phyloP scores from a whole-genome alignment of 2,113 vertebrate genomes.

The Clarias magur region DNA sequence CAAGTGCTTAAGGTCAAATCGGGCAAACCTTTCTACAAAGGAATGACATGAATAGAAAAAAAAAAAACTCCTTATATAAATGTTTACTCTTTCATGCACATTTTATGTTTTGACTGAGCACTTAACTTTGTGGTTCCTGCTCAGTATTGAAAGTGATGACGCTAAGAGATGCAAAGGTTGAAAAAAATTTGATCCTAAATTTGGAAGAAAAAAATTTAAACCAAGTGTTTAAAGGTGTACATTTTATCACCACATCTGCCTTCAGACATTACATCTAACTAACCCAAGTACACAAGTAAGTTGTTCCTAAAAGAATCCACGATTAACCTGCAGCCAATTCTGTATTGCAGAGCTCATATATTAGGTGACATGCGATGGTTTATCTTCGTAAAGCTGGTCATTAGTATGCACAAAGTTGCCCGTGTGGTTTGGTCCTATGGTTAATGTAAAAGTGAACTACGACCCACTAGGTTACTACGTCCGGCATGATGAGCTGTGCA shows the following conservation, averaged over 20 bases:
- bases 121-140: neutral
- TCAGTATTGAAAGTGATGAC: neutral
- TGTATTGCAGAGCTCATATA: neutral
- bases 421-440: conserved; percentile 7
- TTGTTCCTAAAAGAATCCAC: neutral
- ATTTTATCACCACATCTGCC: neutral
- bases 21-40: conserved; percentile 35
- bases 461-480: neutral
- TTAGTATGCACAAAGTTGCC: neutral
- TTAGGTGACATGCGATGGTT: neutral
- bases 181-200: conserved; percentile 10
- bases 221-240: neutral
- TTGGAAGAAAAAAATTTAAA: neutral
- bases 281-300: neutral
- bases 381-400: neutral
- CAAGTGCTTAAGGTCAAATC: conserved; percentile 35
- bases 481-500: neutral
- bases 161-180: neutral
- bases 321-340: neutral
- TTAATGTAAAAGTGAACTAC: neutral
- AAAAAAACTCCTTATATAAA: neutral
- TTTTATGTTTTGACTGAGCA: neutral
- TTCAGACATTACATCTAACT: neutral
- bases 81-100: neutral
- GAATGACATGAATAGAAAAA: conserved; percentile 21